Base-by-base conservation (phyloP, 2,888 invertebrate genomes). In the Andrena flavipes region DNA sequence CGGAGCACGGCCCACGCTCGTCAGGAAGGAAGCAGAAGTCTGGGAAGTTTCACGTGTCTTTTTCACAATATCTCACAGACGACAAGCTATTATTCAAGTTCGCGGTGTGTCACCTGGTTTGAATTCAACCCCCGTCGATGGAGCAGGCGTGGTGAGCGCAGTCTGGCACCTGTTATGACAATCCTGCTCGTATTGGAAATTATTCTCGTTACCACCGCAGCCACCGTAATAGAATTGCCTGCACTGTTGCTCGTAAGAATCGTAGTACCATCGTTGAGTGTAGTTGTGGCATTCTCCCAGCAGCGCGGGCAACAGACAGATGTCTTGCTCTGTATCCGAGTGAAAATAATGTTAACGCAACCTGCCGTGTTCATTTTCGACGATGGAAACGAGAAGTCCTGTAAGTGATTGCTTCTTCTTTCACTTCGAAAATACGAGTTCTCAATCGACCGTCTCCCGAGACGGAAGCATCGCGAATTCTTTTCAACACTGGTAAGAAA, bases 181-280 rank as follows among this genome's bases (percentile, higher is more conserved):
- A 65, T 96, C 96, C 62, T 95, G 94, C 92, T 97, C 95, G 0
- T 95, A 95, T 8, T 92, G 92, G 94, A 98, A 99, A 94, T 98
- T 98, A 94, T 99, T 99, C 1, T 95, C 96, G 92, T 99, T 99
- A 35, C 99, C 99, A 23, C 97, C 97, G 92, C 99, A 99, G 67
- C 99, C 99, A 51, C 98, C 98, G 92, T 97, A 99, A 89, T 97
- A 96, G 94, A 99, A 99, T 91, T 96, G 96, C 71, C 95, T 95
- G 93, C 99, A 99, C 49, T 95, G 95, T 81, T 96, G 95, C 64
- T 96, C 96, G 89, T 95, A 95, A 0, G 97, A 96, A 92, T 99
- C 97, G 94, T 96, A 99, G 94, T 97, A 98, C 97, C 97, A 99
- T 79, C 96, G 95, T 80, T 95, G 95, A 6, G 95, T 95, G 91